Conservation (phyloP, 2,113 vertebrate species). For the Dermatemys mawii region DNA sequence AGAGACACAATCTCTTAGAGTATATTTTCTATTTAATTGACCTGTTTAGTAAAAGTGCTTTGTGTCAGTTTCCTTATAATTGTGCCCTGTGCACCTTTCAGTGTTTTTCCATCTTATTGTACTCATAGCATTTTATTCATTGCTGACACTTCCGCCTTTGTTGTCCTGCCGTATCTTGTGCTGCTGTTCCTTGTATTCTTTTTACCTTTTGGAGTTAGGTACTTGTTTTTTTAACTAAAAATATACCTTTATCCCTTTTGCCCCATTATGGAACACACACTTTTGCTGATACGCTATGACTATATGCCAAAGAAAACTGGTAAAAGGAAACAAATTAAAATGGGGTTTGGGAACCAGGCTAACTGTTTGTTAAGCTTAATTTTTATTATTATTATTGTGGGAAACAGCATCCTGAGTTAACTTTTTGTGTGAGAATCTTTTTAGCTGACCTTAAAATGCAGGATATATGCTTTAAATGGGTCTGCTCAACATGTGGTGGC, state of each 20-base stretch:
- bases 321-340: conserved; percentile 48
- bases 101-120: neutral
- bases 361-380: conserved; percentile 61
- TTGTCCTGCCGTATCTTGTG: conserved; percentile 24
- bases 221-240: conserved; percentile 53
- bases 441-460: conserved; percentile 51
- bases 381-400: conserved; percentile 62
- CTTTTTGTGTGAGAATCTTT: conserved; percentile 66
- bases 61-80: neutral
- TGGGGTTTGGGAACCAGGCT: conserved; percentile 41
- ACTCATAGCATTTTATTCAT: neutral
- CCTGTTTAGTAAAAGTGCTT: neutral
- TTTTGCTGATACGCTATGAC: conserved; percentile 49
- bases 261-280: conserved; percentile 31
- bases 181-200: neutral
- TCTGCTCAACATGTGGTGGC: conserved; percentile 66
- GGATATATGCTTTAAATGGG: neutral
- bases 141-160: conserved; percentile 39
- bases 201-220: conserved; percentile 47
- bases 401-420: conserved; percentile 61
- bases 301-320: conserved; percentile 36
- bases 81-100: neutral
- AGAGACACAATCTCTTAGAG: neutral
- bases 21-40: neutral
- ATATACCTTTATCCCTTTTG: conserved; percentile 46